These are phyloP conservation scores for Saimiri boliviensis DNA, from an alignment of 2,113 vertebrate genomes.

Conservation along the genomic window DNA sequence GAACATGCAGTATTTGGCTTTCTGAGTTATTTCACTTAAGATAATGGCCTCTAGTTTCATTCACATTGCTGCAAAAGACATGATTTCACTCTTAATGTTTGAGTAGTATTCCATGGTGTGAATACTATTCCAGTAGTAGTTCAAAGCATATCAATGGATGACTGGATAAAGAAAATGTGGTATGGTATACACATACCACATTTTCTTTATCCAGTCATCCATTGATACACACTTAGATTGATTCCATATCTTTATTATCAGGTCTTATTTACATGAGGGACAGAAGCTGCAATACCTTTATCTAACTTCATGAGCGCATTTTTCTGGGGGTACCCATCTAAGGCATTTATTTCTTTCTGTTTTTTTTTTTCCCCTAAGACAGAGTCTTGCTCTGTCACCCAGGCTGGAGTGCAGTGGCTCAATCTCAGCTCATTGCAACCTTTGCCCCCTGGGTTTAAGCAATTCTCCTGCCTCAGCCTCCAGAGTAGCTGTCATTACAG, in stretches of 20 bases:
- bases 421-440: no score
- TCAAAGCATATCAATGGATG: no score
- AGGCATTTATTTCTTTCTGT: conserved; percentile 24
- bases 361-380: no score
- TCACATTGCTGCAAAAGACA: neutral
- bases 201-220: no score
- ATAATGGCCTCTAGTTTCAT: neutral
- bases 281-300: neutral
- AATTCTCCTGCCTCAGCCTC: no score
- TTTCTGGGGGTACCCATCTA: neutral
- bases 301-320: neutral
- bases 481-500: no score
- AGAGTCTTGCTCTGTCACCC: no score
- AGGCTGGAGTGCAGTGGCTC: no score
- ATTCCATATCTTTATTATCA: neutral
- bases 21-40: neutral
- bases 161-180: no score
- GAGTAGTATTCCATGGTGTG: neutral
- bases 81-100: neutral
- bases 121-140: no score
- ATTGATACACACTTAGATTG: neutral
- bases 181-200: neutral
- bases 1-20: neutral
- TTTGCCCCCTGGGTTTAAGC: no score
- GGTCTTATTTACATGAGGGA: neutral